Evolutionary conservation across 2,797 vertebrate genomes (phyloP), one percentile per base, ranked within the genome.

Genomic region (Eurystomus glaucurus): DNA sequence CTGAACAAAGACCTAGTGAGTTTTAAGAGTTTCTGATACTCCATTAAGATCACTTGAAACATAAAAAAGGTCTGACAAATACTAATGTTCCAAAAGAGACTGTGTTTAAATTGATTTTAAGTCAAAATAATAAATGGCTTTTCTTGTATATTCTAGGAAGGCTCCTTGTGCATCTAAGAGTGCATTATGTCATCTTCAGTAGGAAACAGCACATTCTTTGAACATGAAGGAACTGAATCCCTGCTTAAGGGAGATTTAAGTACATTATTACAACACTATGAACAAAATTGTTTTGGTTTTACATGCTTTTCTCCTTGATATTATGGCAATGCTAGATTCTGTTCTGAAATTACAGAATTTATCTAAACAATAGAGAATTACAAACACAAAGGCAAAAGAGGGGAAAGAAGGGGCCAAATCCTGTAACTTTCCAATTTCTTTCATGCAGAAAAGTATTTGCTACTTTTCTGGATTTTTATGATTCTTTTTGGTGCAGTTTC

Each of bases 101-200:
- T 61, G 46, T 4, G 11, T 71, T 83, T 83, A 71, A 61, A 95
- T 91, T 64, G 74, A 94, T 91, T 92, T 95, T 83, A 85, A 72
- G 75, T 88, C 91, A 92, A 93, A 97, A 72, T 58, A 93, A 85
- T 39, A 85, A 90, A 85, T 88, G 28, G 6, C 7, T 88, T 90
- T 77, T 77, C 55, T 85, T 77, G 14, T 43, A 90, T 23, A 15
- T 85, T 83, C 52, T 95, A 77, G 21, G 61, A 88, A 93, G 87
- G 7, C 10, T 71, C 62, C 31, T 54, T 57, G 26, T 48, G 61
- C 46, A 61, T 80, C 26, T 62, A 79, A 61, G 55, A 83, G 14
- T 1, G 2, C 5, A 74, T 68, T 78, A 37, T 43, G 19, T 35
- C 25, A 69, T 81, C 57, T 20, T 71, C 25, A 10, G 31, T 31